Base-by-base conservation (phyloP, 2,797 vertebrate species). In the Tinamus major region DNA sequence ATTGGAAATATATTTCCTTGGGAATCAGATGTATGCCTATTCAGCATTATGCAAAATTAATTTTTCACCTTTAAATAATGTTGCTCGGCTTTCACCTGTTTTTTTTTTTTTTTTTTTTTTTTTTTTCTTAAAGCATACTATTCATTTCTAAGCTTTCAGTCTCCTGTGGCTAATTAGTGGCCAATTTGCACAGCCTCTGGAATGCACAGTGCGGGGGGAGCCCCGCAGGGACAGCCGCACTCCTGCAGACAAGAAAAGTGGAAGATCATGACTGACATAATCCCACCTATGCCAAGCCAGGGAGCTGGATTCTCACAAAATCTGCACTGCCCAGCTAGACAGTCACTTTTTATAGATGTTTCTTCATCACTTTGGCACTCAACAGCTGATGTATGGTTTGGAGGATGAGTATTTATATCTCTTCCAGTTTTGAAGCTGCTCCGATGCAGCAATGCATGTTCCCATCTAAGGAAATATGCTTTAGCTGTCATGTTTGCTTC, bases 261-360 rank as follows among this genome's bases (percentile, higher is more conserved):
- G 20, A 55, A 62, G 1, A 1, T 31, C 5, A 33, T 1, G 0
- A 29, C 2, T 2, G 9, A 33, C 5, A 51, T n/a, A 75, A 46
- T 53, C 14, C 20, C 14, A 37, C 5, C 13, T 9, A 41, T 6
- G 5, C 7, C 31, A 90, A 29, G 62, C 4, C 24, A 61, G 2
- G 13, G 6, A 31, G 27, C 3, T 65, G 16, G 21, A 65, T 62
- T 81, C 10, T 37, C 31, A 26, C 16, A 84, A 84, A 76, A 84
- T 69, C 24, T 61, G 6, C 41, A 31, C 17, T 59, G 59, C 1
- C 2, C 15, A 27, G 26, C 9, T 65, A 85, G 17, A 4, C 3
- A 62, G 18, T 19, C 26, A 55, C 13, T 63, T 91, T 76, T 69
- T 78, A 46, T 35, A 91, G 68, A 37, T 1, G 2, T 27, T 18